phyloP scores from a whole-genome alignment of 2,113 vertebrate genomes.

The Xiphophorus couchianus region DNA sequence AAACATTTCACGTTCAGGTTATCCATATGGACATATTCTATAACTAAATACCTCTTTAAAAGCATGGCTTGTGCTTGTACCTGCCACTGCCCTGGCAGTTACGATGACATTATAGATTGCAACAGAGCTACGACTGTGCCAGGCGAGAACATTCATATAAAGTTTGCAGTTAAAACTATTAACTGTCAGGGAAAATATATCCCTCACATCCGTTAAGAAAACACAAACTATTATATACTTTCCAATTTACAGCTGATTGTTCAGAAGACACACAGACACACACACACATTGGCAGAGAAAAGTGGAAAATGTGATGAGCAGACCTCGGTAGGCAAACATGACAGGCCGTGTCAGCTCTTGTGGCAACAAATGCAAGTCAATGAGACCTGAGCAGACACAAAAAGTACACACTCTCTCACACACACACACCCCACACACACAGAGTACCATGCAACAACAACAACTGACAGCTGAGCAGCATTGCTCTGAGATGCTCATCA shows the following conservation, averaged over 20 bases:
- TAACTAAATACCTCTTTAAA: background rate
- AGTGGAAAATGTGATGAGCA: conserved; percentile 22
- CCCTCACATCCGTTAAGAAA: background rate
- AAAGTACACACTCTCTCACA: conserved; percentile 13
- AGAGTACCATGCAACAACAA: conserved; percentile 14
- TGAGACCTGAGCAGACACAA: conserved; percentile 27
- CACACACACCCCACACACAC: conserved; percentile 23
- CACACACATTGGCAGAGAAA: background rate
- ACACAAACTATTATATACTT: background rate
- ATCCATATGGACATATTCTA: conserved; percentile 7
- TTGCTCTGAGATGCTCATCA: conserved; percentile 54
- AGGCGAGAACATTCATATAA: background rate
- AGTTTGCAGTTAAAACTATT: background rate
- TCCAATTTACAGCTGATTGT: background rate
- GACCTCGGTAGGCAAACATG: conserved; percentile 38
- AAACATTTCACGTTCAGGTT: background rate
- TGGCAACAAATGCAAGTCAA: conserved; percentile 33
- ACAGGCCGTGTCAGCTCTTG: conserved; percentile 45
- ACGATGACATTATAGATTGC: background rate
- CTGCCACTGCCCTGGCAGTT: conserved; percentile 1
- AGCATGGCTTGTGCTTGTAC: background rate
- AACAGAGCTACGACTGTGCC: background rate
- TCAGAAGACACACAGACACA: background rate
- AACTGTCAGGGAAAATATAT: background rate
- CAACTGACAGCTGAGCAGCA: conserved; percentile 46